Base-by-base conservation (phyloP, 1,140 invertebrate species). In the Gonioctena quinquepunctata region DNA sequence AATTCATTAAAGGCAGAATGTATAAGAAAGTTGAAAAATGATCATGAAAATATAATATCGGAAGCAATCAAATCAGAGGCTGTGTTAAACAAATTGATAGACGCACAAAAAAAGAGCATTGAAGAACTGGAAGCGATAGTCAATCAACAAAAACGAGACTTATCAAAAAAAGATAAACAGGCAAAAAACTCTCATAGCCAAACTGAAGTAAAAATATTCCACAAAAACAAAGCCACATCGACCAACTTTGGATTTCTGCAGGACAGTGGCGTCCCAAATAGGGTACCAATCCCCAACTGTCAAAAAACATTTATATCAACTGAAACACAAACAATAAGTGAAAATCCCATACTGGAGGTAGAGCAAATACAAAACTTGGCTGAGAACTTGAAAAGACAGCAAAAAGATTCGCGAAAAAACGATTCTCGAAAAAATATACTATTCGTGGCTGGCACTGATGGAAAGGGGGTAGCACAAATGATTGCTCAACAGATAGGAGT, bases 301-400 rank as follows among this genome's bases (percentile, higher is more conserved):
- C 49, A 19, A 50, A 50, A 3, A 50, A 50, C 49, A 50, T 50
- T 50, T 50, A 50, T 19, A 50, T 50, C 49, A 16, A 52, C 7
- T 52, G 50, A 52, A 52, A 52, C 50, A 52, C 50, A 52, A 52
- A 52, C 50, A 19, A 52, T 52, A 52, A 52, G 50, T 52, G 50
- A n/a, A 52, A 52, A 52, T 52, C 49, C 49, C 49, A 2, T 52
- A 52, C 1, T n/a, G 49, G 19, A 52, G 49, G 49, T 52, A 52
- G 1, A 52, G n/a, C n/a, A 52, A 52, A 52, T 18, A 52, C n/a
- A 52, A n/a, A n/a, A n/a, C 16, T 52, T 52, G 1, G 49, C 16
- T 21, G 49, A 52, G 49, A 52, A 52, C 2, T 1, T 52, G 49
- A 52, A 2, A 52, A 2, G 1, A 52, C 49, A 52, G 2, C 7